Evolutionary conservation across 2,797 vertebrate species (phyloP).

Genomic region (Pteropus rufus): DNA sequence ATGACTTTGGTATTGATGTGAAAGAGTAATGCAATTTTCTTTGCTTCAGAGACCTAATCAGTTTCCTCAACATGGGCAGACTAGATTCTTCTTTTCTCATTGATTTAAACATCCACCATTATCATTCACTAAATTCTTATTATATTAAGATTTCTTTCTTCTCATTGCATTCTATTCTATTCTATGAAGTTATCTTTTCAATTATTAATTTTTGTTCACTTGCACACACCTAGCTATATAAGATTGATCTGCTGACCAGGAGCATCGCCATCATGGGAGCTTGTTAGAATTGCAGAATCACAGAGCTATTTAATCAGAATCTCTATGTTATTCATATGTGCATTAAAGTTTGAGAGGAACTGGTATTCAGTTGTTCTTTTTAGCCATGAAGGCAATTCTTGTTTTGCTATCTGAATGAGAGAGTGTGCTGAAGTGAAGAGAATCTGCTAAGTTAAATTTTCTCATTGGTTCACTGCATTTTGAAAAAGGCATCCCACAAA

Average conservation of each 20-base stretch:
- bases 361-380: background rate
- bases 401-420: background rate
- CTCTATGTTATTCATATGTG: background rate
- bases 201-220: background rate
- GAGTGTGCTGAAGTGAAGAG: background rate
- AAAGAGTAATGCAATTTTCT: background rate
- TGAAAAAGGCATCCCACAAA: background rate
- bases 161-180: background rate
- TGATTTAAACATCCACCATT: background rate
- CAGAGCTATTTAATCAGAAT: background rate
- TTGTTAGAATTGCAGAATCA: background rate
- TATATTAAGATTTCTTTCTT: background rate
- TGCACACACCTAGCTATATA: background rate
- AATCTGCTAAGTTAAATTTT: background rate
- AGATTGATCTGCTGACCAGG: background rate
- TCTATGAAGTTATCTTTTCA: background rate
- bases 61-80: background rate
- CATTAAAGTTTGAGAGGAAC: background rate
- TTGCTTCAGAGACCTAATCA: background rate
- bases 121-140: constrained; percentile 26
- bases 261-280: background rate
- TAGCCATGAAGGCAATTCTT: background rate
- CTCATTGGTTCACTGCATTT: background rate
- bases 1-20: background rate
- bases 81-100: background rate